Base-by-base conservation (phyloP, 2,113 vertebrate genomes). In the Neolamprologus fasciatus region DNA sequence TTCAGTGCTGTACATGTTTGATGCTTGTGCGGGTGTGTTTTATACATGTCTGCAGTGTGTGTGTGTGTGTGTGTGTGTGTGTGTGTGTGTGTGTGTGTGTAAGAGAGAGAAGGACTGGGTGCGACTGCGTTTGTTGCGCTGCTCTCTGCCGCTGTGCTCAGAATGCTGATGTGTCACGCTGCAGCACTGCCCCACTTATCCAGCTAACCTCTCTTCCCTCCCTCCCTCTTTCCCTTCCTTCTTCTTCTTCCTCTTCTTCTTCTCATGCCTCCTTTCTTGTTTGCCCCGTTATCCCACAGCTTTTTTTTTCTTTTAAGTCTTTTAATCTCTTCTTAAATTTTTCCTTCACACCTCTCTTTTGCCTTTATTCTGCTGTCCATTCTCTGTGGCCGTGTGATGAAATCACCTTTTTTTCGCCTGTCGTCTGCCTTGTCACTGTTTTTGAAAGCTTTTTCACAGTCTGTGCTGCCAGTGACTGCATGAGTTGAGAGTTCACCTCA, bases 131-230 rank as follows among this genome's bases (percentile, higher is more conserved):
- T 88, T 17, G 91, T 92, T 90, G 90, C 91, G 89, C 95, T 92
- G 81, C 94, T 92, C 89, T 89, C 88, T 90, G 91, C 92, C 78
- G 91, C 93, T 95, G 94, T 95, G 90, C 87, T 93, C 94, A 91
- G 96, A 97, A 96, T 97, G 96, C 96, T 96, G 95, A 97, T 97
- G 96, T 96, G 95, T 96, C 95, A 96, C 94, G 92, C 95, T 97
- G 96, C 96, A 96, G 96, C 95, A 96, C 87, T 96, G 95, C 91
- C 94, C 96, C 96, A 96, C 95, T 97, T 96, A 95, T 94, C 94
- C 94, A 95, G 94, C 94, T 96, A 96, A 96, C 95, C 96, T 95
- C 91, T 90, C 93, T 88, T 79, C 84, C 78, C 82, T 91, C 82
- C 80, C 81, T 73, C 23, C 76, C 28, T 19, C 31, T 35, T 35